These are phyloP conservation scores for Bibio marci DNA, from an alignment of 2,888 invertebrate genomes.

Conservation along the genomic window DNA sequence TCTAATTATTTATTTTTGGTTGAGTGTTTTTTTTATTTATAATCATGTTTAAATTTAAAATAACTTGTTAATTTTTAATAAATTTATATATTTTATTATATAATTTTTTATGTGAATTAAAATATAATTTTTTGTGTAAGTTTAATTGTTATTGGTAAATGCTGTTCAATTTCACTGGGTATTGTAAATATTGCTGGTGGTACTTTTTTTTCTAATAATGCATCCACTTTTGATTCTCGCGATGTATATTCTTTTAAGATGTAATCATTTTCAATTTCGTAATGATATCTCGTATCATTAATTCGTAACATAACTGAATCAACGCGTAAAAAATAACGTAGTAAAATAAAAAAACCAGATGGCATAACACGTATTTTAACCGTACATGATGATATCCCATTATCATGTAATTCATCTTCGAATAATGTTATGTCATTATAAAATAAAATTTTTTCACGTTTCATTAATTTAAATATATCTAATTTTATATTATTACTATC, in stretches of 20 bases:
- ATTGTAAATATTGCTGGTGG: slow-evolving; percentile 43
- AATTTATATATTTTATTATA: too few relatives aligned
- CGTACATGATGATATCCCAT: slow-evolving; percentile 78
- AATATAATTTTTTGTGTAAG: slow-evolving; percentile 31
- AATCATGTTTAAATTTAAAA: too few relatives aligned
- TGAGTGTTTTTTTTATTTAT: too few relatives aligned
- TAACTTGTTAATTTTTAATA: too few relatives aligned
- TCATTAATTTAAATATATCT: slow-evolving; percentile 73
- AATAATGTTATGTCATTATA: slow-evolving; percentile 86
- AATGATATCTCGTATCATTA: slow-evolving; percentile 76
- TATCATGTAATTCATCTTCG: slow-evolving; percentile 97
- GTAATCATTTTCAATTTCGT: slow-evolving; percentile 57
- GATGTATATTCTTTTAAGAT: slow-evolving; percentile 69
- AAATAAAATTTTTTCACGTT: slow-evolving; percentile 80
- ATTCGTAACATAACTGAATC: slow-evolving; percentile 81
- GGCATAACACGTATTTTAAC: slow-evolving; percentile 98
- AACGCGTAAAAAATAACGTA: slow-evolving; percentile 84
- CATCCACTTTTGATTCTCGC: slow-evolving; percentile 51
- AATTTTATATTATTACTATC: slow-evolving; percentile 57
- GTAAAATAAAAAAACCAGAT: slow-evolving; percentile 72
- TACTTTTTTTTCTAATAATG: slow-evolving; percentile 22
- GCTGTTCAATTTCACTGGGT: slow-evolving; percentile 48
- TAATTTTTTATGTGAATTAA: too few relatives aligned
- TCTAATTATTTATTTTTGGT: too few relatives aligned
- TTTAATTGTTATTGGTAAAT: slow-evolving; percentile 38